Percentiles rank a stretch among this genome's conserved stretches.
These are phyloP conservation scores for Nesidiocoris tenuis DNA, from an alignment of 2,888 invertebrate genomes.

Conservation along the genomic window DNA sequence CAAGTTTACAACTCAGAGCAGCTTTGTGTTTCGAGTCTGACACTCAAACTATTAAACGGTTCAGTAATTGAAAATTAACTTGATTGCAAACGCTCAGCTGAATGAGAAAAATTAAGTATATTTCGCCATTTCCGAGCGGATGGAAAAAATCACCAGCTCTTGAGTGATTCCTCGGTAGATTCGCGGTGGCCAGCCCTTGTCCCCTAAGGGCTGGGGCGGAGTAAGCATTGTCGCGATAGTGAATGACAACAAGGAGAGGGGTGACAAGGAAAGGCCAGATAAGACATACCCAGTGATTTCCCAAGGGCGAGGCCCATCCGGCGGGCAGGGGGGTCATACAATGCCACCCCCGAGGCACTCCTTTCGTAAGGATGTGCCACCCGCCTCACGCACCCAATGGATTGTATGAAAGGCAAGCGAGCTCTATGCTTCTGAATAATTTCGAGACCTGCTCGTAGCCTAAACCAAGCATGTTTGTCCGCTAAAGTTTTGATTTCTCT, in stretches of 20 bases:
- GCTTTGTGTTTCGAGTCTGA: too few relatives aligned
- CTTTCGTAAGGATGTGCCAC: not conserved
- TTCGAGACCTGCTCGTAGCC: not conserved
- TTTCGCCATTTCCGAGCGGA: not conserved
- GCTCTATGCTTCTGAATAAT: not conserved
- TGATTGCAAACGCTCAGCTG: too few relatives aligned
- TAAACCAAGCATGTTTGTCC: not conserved
- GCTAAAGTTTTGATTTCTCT: not conserved
- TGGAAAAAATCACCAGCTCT: not conserved
- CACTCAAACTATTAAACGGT: too few relatives aligned
- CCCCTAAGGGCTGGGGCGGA: not conserved
- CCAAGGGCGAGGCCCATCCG: not conserved
- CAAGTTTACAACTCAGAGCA: too few relatives aligned
- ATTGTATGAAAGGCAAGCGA: not conserved
- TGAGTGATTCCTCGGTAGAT: not conserved
- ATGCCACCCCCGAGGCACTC: not conserved
- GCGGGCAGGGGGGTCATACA: not conserved
- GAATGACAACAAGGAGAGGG: not conserved
- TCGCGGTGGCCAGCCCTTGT: not conserved
- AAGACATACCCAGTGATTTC: not conserved
- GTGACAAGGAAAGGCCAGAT: not conserved
- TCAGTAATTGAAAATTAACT: too few relatives aligned
- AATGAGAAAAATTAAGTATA: too few relatives aligned
- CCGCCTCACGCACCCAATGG: not conserved
- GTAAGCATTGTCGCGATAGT: not conserved